Conservation (phyloP, 1,140 invertebrate species). For the Drosophila serrata region DNA sequence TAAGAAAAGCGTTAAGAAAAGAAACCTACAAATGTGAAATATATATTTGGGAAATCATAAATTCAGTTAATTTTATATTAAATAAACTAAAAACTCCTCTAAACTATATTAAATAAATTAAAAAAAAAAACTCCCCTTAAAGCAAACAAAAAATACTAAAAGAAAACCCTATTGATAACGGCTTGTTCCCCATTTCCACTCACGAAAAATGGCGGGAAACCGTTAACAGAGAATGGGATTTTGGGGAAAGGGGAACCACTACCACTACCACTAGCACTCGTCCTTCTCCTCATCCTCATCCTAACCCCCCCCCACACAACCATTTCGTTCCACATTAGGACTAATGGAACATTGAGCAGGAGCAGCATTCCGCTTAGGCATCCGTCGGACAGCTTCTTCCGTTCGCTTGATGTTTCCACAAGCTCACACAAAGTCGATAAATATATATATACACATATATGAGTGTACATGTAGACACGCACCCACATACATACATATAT, state of each 20-base stretch:
- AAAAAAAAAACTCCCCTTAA: background rate
- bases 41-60: too few relatives aligned
- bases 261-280: background rate
- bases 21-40: background rate
- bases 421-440: constrained; percentile 83
- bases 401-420: constrained; percentile 80
- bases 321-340: constrained; percentile 59
- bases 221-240: constrained; percentile 5
- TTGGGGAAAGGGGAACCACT: background rate
- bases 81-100: background rate
- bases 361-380: constrained; percentile 63
- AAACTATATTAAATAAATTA: too few relatives aligned
- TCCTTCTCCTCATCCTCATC: too few relatives aligned
- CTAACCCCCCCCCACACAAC: constrained; percentile 1
- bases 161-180: background rate
- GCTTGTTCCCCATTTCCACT: background rate
- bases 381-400: constrained; percentile 51
- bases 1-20: background rate
- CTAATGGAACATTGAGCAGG: constrained; percentile 73
- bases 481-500: constrained; percentile 3
- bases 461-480: too few relatives aligned
- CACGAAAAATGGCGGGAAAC: constrained; percentile 16
- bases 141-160: background rate
- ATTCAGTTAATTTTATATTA: too few relatives aligned
- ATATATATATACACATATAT: constrained; percentile 69